Base-by-base conservation (phyloP, 2,888 invertebrate genomes). In the Oligia strigilis region DNA sequence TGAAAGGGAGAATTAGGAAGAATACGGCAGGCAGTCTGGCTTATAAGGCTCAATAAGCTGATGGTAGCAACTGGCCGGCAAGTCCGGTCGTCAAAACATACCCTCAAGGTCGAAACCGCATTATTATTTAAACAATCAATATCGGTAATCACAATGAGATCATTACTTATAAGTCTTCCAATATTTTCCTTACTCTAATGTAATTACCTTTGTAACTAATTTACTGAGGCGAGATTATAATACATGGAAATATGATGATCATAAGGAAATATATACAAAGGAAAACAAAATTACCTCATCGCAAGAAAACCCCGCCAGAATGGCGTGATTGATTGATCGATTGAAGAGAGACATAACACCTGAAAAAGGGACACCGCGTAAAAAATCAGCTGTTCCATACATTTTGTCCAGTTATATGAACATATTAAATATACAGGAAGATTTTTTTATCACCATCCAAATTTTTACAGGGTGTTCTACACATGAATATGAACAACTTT, bases 251-350 rank as follows among this genome's bases (percentile, higher is more conserved):
- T 52, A 43, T 11, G 5, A 43, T 13, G 9, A 4, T 43, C 23
- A n/a, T 66, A 80, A 72, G 73, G 72, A 52, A 80, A 67, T 60
- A 43, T 1, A 52, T 72, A 19, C 43, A 52, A 6, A 29, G 49
- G 19, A 36, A 60, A 81, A 43, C 36, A 11, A 4, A 17, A 73
- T 81, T 66, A 19, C 1, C 2, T 67, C 60, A 71, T 14, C 9
- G 43, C 40, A 81, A 19, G 36, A 73, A 72, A 67, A 60, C 49
- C 65, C 71, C 6, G 13, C 13, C 19, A n/a, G 14, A 19, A 78
- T 66, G 17, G 4, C n/a, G n/a, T 52, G 13, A 40, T 40, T 40
- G 40, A 40, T 29, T 1, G 29, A 29, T 36, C 3, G 36, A 36
- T 36, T 36, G 36, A 36, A 40, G 40, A 40, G 40, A 40, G 40